Conservation (phyloP, 2,888 invertebrate species). For the Matsumyia berberina region DNA sequence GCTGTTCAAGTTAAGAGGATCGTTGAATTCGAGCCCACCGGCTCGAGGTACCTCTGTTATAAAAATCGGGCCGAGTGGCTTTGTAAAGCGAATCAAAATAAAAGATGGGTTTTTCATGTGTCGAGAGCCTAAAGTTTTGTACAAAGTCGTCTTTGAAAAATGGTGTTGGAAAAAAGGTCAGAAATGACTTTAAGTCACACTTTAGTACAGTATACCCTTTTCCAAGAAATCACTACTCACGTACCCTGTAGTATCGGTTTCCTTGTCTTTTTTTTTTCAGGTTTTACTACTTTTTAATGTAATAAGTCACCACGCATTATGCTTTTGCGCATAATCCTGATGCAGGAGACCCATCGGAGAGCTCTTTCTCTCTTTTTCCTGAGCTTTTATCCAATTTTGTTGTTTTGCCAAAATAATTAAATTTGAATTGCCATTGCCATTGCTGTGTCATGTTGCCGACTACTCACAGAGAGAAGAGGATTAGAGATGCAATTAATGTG, state of each 20-base stretch:
- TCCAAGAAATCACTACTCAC: neutral
- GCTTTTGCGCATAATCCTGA: slow-evolving; percentile 42
- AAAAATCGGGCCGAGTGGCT: too few species aligned
- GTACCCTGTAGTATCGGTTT: neutral
- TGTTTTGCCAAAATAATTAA: slow-evolving; percentile 16
- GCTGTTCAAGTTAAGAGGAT: too few species aligned
- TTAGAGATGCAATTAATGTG: slow-evolving; percentile 11
- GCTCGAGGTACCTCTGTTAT: too few species aligned
- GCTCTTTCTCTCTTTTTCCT: neutral
- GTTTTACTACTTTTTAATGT: slow-evolving; percentile 13
- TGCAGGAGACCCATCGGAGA: neutral
- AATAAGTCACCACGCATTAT: slow-evolving; percentile 43
- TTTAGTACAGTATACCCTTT: too few species aligned
- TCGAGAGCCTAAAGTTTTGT: too few species aligned
- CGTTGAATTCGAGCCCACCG: too few species aligned
- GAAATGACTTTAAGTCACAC: too few species aligned
- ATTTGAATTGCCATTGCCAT: slow-evolving; percentile 19
- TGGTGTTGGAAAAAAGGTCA: too few species aligned
- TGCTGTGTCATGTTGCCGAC: neutral
- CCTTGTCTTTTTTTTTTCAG: neutral
- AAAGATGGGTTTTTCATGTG: too few species aligned
- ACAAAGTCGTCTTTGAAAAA: too few species aligned
- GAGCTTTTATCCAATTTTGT: slow-evolving; percentile 12
- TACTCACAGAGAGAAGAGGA: neutral
- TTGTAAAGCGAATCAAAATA: too few species aligned